phyloP scores from a whole-genome alignment of 2,113 vertebrate genomes.

The Eubucco bourcierii region DNA sequence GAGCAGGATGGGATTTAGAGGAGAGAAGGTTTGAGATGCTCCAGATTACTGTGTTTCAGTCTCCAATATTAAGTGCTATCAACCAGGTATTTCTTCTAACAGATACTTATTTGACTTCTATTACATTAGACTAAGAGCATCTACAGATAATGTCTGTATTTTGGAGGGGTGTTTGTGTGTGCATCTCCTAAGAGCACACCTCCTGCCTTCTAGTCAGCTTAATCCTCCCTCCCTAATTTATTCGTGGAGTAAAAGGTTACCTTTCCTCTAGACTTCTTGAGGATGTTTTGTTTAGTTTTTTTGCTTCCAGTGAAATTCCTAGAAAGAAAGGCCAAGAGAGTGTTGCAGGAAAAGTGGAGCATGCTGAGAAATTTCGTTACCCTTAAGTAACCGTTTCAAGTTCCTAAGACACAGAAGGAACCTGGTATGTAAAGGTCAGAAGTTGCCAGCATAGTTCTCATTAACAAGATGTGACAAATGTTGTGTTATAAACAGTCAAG shows the following conservation, averaged over 20 bases:
- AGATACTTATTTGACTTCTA: not conserved
- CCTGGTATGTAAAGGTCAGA: not conserved
- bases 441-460: not conserved
- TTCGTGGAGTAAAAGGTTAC: not conserved
- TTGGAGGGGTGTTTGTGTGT: not conserved
- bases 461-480: not conserved
- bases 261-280: not conserved
- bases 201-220: not conserved
- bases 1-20: not conserved
- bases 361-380: not conserved
- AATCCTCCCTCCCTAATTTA: not conserved
- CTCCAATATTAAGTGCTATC: not conserved
- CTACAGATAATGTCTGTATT: not conserved
- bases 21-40: not conserved
- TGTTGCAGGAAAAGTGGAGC: not conserved
- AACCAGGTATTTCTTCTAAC: not conserved
- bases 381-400: not conserved
- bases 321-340: not conserved
- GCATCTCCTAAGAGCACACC: not conserved
- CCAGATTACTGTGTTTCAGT: not conserved
- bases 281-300: not conserved
- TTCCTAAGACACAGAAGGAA: not conserved
- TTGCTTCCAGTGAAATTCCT: not conserved
- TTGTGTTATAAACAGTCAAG: not conserved
- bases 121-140: not conserved